Conservation (phyloP, 1,140 invertebrate genomes). For the Rhynchophorus ferrugineus region DNA sequence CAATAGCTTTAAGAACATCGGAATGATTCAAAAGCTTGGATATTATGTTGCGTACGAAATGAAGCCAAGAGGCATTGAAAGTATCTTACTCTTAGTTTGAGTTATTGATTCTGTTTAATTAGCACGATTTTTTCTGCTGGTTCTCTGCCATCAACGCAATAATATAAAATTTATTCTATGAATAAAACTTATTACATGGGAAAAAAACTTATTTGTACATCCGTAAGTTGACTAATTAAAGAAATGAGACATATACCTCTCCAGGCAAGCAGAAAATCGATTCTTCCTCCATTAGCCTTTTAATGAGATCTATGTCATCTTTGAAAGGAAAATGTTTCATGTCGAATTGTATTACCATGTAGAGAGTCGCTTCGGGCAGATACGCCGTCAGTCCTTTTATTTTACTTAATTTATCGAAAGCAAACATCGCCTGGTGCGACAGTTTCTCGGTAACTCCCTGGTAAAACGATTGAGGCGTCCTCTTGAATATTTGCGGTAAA, state of each 20-base stretch:
- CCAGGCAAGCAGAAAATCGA: conserved; percentile 97
- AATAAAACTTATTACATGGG: too few species aligned
- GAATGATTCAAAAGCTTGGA: too few species aligned
- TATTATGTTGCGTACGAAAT: too few species aligned
- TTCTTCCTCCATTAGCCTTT: conserved; percentile 83
- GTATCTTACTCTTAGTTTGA: too few species aligned
- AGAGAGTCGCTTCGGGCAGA: conserved; percentile 96
- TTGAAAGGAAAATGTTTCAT: conserved; percentile 74
- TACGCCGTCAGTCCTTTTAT: conserved; percentile 83
- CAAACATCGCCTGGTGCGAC: conserved; percentile 72
- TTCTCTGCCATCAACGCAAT: too few species aligned
- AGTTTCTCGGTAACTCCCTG: conserved; percentile 66
- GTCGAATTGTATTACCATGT: conserved; percentile 92
- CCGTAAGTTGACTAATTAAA: too few species aligned
- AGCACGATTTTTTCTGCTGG: too few species aligned
- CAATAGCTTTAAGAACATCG: too few species aligned
- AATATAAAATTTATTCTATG: too few species aligned
- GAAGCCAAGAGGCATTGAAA: too few species aligned
- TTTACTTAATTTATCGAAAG: conserved; percentile 60
- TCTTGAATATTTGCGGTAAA: conserved; percentile 74
- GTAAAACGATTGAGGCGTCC: conserved; percentile 81
- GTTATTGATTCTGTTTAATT: too few species aligned
- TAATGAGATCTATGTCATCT: conserved; percentile 70
- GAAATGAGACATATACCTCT: conserved; percentile 50
- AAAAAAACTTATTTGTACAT: too few species aligned